phyloP scores from a whole-genome alignment of 2,113 vertebrate species.

The Tachysurus vachellii region DNA sequence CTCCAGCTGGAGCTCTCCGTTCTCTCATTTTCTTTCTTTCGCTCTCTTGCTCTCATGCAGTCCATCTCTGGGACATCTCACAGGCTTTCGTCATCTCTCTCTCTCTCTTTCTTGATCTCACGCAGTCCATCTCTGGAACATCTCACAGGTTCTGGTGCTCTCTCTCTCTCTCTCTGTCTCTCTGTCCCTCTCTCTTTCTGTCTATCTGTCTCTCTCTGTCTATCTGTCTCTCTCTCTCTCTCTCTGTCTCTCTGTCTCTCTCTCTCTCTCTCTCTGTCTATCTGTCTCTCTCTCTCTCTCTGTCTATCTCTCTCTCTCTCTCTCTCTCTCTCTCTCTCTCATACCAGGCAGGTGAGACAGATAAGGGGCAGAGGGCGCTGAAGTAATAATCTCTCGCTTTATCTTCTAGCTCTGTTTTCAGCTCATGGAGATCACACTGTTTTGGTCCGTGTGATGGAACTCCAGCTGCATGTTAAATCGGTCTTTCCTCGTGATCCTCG shows the following conservation, averaged over 20 bases:
- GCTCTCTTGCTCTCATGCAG: conserved; percentile 27
- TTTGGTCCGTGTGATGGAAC: neutral
- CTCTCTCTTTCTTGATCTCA: too few species aligned
- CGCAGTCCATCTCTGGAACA: too few species aligned
- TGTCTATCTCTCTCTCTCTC: neutral
- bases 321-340: neutral
- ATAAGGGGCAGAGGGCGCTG: neutral
- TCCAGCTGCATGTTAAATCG: neutral
- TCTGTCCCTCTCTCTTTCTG: too few species aligned
- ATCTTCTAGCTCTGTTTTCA: conserved; percentile 5
- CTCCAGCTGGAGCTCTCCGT: conserved; percentile 38
- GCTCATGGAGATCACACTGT: neutral
- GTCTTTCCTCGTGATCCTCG: neutral
- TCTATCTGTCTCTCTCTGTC: too few species aligned
- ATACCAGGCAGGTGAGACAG: conserved; percentile 5
- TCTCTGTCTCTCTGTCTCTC: too few species aligned
- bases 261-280: too few species aligned
- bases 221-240: too few species aligned
- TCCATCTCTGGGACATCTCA: neutral
- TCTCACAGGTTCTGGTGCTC: too few species aligned
- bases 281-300: too few species aligned
- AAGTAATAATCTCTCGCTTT: neutral
- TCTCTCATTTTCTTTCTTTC: neutral
- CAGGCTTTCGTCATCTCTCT: too few species aligned
- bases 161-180: too few species aligned